Base-by-base conservation (phyloP, 2,113 vertebrate genomes). In the Cepphus grylle region DNA sequence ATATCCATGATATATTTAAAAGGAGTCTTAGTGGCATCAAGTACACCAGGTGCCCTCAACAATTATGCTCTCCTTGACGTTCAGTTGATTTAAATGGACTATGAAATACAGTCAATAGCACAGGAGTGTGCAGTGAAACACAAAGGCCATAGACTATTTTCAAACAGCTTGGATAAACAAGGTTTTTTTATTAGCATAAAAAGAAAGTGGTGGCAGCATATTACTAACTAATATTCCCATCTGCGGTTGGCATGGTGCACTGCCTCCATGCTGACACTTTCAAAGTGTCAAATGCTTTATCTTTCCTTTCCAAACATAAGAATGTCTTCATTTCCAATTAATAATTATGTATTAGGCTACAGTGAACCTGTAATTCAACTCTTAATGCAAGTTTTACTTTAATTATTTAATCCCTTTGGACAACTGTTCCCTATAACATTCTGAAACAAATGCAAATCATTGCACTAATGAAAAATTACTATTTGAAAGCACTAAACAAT, bases 321-420 rank as follows among this genome's bases (percentile, higher is more conserved):
- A 78, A 87, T 79, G 11, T 72, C 34, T 81, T 94, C 27, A 61
- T 10, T 89, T 95, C 12, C 34, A 50, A n/a, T 79, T 79, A 87
- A 38, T 71, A 78, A 65, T 72, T 94, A 85, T 66, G 58, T 67
- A 81, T 85, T 86, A 93, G 53, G 78, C 78, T 91, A 72, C 27
- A 96, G 36, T 83, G 43, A 81, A 91, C 88, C 43, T 90, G 59
- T 86, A 95, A 97, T 92, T 95, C 82, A 94, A 77, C 36, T 92
- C 23, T 67, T 70, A 76, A 66, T 78, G 79, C n/a, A 89, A 55
- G 67, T 92, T 94, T 93, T 95, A 73, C 12, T 95, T 96, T 61
- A 90, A 69, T 95, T 96, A 89, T 67, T 55, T 77, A 82, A 43
- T 86, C 52, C 74, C n/a, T 94, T 76, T 73, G 49, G 55, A 94